Evolutionary conservation across 2,113 vertebrate genomes (phyloP).

Genomic region (Etheostoma spectabile): DNA sequence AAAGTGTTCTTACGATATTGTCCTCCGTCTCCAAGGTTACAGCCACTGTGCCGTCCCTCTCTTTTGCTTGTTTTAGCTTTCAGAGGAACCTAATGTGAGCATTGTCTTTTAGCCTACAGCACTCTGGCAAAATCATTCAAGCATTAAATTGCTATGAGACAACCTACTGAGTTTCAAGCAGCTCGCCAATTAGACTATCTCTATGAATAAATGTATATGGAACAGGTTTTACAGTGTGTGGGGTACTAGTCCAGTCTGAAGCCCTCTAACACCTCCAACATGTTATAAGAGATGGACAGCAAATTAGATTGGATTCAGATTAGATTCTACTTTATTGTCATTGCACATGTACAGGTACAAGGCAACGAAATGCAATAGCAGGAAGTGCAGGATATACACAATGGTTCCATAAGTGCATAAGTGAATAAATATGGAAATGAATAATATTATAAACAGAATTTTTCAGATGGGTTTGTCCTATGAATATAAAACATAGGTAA

Average conservation of each 20-base stretch:
- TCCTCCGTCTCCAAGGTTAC: background rate
- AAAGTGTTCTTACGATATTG: no score
- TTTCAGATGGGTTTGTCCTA: no score
- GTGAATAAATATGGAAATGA: no score
- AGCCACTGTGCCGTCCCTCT: background rate
- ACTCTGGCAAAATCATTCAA: constrained; percentile 10
- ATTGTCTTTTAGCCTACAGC: constrained; percentile 22
- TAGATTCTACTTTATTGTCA: no score
- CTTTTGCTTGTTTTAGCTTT: constrained; percentile 17
- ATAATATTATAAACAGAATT: no score
- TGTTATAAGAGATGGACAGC: background rate
- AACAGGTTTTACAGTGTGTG: background rate
- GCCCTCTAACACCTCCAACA: background rate
- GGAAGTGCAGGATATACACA: no score
- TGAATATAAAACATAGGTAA: no score
- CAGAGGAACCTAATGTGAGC: constrained; percentile 16
- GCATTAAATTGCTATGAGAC: constrained; percentile 46
- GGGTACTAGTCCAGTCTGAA: background rate
- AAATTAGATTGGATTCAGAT: no score
- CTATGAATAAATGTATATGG: constrained; percentile 11
- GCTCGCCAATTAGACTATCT: constrained; percentile 9
- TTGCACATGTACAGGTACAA: no score
- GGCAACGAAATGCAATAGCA: no score
- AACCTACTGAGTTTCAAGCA: constrained; percentile 26
- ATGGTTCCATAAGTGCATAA: no score